Conservation (phyloP, 2,888 invertebrate genomes). For the Deroplatys truncata region DNA sequence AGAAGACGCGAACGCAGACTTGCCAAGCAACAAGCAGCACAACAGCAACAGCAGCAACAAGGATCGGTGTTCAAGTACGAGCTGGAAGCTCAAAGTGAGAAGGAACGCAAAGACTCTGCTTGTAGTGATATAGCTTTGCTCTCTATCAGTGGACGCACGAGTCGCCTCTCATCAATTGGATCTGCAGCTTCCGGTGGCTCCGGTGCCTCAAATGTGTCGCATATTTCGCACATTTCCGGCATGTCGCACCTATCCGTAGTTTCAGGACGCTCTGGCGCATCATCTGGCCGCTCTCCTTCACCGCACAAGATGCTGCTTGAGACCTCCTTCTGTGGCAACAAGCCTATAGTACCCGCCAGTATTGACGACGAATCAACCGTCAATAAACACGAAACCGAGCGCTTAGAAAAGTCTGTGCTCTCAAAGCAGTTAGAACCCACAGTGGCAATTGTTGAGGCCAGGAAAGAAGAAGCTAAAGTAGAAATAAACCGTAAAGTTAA, state of each 20-base stretch:
- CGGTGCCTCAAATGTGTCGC: slow-evolving; percentile 36
- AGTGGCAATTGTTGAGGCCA: slow-evolving; percentile 13
- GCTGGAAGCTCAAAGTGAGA: slow-evolving; percentile 31
- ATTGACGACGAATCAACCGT: slow-evolving; percentile 36
- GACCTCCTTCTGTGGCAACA: slow-evolving; percentile 86
- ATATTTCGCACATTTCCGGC: slow-evolving; percentile 34
- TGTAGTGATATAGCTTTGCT: slow-evolving; percentile 66
- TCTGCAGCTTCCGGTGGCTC: slow-evolving; percentile 51
- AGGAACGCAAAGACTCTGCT: slow-evolving; percentile 37
- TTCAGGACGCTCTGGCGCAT: slow-evolving; percentile 20
- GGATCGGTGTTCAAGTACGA: slow-evolving; percentile 47
- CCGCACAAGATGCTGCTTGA: slow-evolving; percentile 88
- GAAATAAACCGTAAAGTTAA: not conserved
- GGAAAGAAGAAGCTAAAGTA: not conserved
- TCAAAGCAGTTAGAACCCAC: slow-evolving; percentile 21
- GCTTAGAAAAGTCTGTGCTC: slow-evolving; percentile 26
- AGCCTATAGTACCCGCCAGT: slow-evolving; percentile 50
- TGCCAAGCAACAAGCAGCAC: not conserved
- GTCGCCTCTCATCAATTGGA: slow-evolving; percentile 76
- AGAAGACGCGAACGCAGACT: slow-evolving; percentile 21
- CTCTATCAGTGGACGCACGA: slow-evolving; percentile 72
- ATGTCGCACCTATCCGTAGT: not conserved
- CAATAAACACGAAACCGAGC: slow-evolving; percentile 28
- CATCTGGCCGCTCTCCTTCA: slow-evolving; percentile 54
- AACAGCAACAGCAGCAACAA: slow-evolving; percentile 11